Base-by-base conservation (phyloP, 2,113 vertebrate genomes). In the Cyphomyrus plagiostoma region DNA sequence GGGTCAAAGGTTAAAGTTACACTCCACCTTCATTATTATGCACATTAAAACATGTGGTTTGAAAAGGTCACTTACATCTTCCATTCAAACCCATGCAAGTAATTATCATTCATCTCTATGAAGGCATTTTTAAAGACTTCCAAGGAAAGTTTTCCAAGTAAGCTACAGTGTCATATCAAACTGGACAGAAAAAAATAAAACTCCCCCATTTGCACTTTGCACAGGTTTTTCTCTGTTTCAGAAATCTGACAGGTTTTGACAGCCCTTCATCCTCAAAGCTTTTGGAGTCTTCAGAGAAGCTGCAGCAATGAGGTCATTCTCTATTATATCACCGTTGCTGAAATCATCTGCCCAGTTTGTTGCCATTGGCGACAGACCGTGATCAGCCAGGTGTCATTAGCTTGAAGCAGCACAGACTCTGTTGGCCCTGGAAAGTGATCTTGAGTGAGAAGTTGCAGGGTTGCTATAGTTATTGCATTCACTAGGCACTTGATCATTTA, bases 1-100 rank as follows among this genome's bases (percentile, higher is more conserved):
- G 94, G 95, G 96, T 96, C 95, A 96, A 95, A 95, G 95, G 95
- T 94, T 94, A 94, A 92, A 23, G 94, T 96, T 94, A 95, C 91
- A 89, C 94, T 94, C 95, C 94, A 93, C 94, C 94, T 94, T 95
- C 95, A 95, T 96, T 95, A 94, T 94, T 94, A 95, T 95, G 95
- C 95, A 95, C 95, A 95, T 96, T 96, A 92, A 91, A 91, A 92
- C 62, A 30, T 13, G 62, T 66, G 62, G n/a, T 66, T 66, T 66
- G 62, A 66, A 66, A 66, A 66, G 62, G 62, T 30, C 62, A 13
- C 35, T 77, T 77, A 77, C 30, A 80, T 80, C 35, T 80, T 35
- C 30, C 74, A 42, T 17, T 42, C 35, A 80, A 80, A 80, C 15
- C 35, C 35, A 80, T 42, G 35, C 74, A 42, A 80, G 74, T 19